Conservation (phyloP, 1,140 invertebrate species). For the Pseudomyrmex cubaensis region DNA sequence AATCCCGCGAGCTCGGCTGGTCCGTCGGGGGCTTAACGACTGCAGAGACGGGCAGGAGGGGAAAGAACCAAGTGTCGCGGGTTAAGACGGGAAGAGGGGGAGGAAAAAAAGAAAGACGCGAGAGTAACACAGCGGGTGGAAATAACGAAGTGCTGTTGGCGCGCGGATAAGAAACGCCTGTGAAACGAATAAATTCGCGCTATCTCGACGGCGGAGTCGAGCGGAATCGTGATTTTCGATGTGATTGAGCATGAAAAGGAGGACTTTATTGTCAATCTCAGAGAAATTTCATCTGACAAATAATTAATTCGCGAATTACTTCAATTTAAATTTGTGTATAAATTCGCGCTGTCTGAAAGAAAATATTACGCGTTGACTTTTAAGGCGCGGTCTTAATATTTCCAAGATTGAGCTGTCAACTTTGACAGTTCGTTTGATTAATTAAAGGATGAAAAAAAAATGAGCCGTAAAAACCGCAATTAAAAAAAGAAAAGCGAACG, state of each 20-base stretch:
- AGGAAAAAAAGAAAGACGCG: slow-evolving; percentile 26
- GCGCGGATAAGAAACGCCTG: slow-evolving; percentile 42
- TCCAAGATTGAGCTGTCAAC: too few relatives aligned
- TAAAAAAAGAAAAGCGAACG: background rate
- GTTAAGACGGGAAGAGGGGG: slow-evolving; percentile 19
- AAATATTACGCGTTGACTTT: too few relatives aligned
- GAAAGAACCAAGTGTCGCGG: slow-evolving; percentile 1
- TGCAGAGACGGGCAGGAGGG: slow-evolving; percentile 28
- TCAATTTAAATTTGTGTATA: too few relatives aligned
- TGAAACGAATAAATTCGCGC: slow-evolving; percentile 44
- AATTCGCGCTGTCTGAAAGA: too few relatives aligned
- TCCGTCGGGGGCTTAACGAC: slow-evolving; percentile 58
- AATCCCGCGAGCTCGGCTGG: slow-evolving; percentile 53
- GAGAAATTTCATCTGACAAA: background rate
- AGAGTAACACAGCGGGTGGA: background rate
- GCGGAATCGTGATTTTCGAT: slow-evolving; percentile 5
- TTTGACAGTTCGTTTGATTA: background rate
- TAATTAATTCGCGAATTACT: too few relatives aligned
- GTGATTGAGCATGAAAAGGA: background rate
- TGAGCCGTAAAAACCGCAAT: background rate
- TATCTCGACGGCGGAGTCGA: background rate
- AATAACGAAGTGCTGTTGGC: slow-evolving; percentile 46
- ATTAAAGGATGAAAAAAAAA: background rate
- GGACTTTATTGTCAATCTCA: too few relatives aligned
- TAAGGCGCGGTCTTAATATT: too few relatives aligned